Percentiles rank a stretch among this genome's conserved stretches.
Conservation (phyloP, 1,140 invertebrate genomes). For the Drosophila nigromelanica region DNA sequence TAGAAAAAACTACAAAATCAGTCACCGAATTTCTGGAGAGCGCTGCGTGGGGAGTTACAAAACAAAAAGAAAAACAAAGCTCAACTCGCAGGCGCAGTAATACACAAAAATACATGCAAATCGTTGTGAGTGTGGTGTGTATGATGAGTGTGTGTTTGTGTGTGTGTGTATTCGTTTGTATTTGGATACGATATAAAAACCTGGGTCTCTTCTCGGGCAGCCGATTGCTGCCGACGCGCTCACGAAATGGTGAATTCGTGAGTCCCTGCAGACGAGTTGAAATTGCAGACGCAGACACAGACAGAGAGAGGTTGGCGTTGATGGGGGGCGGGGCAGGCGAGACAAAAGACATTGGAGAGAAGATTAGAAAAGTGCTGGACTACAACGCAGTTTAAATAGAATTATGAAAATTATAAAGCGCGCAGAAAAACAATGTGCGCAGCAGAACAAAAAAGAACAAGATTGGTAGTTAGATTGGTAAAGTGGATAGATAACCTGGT, state of each 20-base stretch:
- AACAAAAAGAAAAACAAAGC: neutral
- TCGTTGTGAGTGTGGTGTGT: conserved; percentile 25
- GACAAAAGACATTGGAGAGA: conserved; percentile 49
- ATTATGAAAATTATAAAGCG: conserved; percentile 32
- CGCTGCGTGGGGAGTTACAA: conserved; percentile 5
- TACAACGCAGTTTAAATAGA: conserved; percentile 5
- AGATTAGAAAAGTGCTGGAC: conserved; percentile 55
- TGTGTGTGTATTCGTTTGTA: conserved; percentile 16
- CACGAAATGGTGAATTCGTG: conserved; percentile 92
- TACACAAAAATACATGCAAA: conserved; percentile 54
- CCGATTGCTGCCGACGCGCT: conserved; percentile 93
- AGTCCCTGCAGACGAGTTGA: conserved; percentile 84
- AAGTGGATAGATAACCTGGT: conserved; percentile 80
- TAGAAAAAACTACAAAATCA: conserved; percentile 20
- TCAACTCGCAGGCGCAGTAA: conserved; percentile 42
- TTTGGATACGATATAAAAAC: conserved; percentile 85
- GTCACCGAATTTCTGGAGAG: conserved; percentile 17
- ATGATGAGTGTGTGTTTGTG: conserved; percentile 22
- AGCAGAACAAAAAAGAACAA: conserved; percentile 18
- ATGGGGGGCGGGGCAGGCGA: conserved; percentile 26
- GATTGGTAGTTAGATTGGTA: conserved; percentile 49
- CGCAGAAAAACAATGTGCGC: conserved; percentile 45
- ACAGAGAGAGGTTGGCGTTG: conserved; percentile 23
- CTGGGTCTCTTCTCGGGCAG: conserved; percentile 92
- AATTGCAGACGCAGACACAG: conserved; percentile 32